Base-by-base conservation (phyloP, 2,797 vertebrate genomes). In the Kryptopterus vitreolus region DNA sequence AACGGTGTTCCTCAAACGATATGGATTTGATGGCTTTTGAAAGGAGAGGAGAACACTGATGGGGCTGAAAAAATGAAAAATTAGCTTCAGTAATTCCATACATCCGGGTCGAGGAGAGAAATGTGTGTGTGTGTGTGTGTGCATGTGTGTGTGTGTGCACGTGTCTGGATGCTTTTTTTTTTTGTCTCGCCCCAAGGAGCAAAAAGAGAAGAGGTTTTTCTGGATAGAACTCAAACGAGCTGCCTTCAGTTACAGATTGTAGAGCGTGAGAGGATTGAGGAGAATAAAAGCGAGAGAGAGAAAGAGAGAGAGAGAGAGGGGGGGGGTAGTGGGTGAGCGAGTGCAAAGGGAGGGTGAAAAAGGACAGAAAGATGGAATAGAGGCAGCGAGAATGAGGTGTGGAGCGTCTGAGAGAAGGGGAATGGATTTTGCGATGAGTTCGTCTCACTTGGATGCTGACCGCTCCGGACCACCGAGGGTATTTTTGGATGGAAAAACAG, bases 161-260 rank as follows among this genome's bases (percentile, higher is more conserved):
- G 33, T 80, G 80, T 73, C 61, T 70, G 52, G 38, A 77, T 73
- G 78, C 78, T 78, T 84, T 75, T 75, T 71, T 76, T 78, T 82
- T 53, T 77, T 77, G 77, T 80, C 65, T 50, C 10, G 78, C 68
- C 29, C 63, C 71, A 77, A 74, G 81, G 75, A 81, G 31, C 6
- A 63, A 48, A 79, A 71, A 29, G 38, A 70, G 78, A 31, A 73
- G 53, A 74, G 79, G 53, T 65, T 80, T 86, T 86, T 79, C 63
- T 83, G 79, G 79, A 82, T 63, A 26, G 69, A 81, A 72, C 83
- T 84, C 79, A 86, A 82, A 83, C 57, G 75, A 72, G 52, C 80
- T 82, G 75, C 63, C 75, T 81, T 86, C 66, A 82, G 78, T 84
- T 77, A 78, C 26, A 72, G 82, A 80, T 78, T 81, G 74, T 55